A percentile compares a stretch with the other conserved stretches of the same genome.
These are phyloP conservation scores for Trichogramma dendrolimi DNA, from an alignment of 2,888 invertebrate species.

Conservation along the genomic window DNA sequence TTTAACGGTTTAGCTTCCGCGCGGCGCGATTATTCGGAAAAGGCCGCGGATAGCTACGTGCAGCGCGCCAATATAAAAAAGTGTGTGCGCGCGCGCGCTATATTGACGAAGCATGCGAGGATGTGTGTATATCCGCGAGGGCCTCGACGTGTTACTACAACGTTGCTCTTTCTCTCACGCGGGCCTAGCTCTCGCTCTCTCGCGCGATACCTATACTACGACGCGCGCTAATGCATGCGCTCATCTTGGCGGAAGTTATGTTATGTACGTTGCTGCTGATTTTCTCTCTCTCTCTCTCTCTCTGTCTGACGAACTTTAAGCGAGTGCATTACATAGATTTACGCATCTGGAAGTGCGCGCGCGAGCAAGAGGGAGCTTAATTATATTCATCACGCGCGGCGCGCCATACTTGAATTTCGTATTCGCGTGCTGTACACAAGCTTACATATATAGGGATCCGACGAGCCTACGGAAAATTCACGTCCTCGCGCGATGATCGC, in stretches of 20 bases:
- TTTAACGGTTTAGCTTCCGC: constrained; percentile 27
- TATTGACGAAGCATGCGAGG: not conserved
- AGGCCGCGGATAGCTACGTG: not conserved
- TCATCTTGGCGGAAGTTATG: constrained; percentile 13
- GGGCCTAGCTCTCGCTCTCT: not conserved
- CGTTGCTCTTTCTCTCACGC: too few species aligned
- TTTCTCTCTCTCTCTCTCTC: constrained; percentile 8
- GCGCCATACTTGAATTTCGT: not conserved
- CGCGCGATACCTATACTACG: not conserved
- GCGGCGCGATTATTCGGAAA: constrained; percentile 12
- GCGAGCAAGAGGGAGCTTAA: constrained; percentile 4
- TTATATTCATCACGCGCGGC: constrained; percentile 21
- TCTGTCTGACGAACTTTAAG: constrained; percentile 4
- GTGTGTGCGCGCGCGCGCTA: not conserved
- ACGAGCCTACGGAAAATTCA: too few species aligned
- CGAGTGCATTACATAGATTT: not conserved
- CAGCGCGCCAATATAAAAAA: not conserved
- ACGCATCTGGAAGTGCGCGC: not conserved
- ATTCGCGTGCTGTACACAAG: too few species aligned
- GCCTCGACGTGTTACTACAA: not conserved
- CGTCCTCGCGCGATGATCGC: too few species aligned
- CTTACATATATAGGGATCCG: too few species aligned
- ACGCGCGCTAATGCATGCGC: not conserved
- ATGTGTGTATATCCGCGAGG: not conserved
- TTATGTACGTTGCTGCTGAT: constrained; percentile 12